phyloP scores from a whole-genome alignment of 2,113 vertebrate species.

The Bubo blakistoni region DNA sequence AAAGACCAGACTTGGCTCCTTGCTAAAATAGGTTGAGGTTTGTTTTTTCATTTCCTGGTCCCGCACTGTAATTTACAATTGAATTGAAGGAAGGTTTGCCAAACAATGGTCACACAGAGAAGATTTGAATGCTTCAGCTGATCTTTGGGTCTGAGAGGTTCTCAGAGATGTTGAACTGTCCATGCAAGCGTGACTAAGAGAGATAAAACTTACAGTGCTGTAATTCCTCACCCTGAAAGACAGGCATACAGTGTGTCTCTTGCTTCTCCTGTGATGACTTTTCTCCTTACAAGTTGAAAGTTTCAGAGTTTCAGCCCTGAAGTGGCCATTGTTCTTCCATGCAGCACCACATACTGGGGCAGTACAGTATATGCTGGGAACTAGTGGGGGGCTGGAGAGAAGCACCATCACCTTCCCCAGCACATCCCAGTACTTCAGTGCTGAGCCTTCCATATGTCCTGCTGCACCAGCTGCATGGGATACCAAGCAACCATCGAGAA shows the following conservation, averaged over 20 bases:
- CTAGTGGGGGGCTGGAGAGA: background rate
- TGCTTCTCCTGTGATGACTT: background rate
- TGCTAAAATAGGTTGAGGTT: conserved; percentile 9
- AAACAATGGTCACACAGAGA: conserved; percentile 20
- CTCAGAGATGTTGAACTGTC: background rate
- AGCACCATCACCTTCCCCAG: background rate
- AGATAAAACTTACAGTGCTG: background rate
- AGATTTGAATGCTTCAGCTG: conserved; percentile 45
- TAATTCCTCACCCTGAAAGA: background rate
- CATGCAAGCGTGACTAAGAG: background rate
- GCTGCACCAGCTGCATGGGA: background rate
- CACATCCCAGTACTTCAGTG: background rate
- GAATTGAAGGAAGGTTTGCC: conserved; percentile 16
- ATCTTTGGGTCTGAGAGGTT: background rate
- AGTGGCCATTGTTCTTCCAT: background rate
- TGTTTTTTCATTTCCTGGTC: background rate
- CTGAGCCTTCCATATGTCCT: background rate
- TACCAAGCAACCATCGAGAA: background rate
- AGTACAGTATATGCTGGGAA: background rate
- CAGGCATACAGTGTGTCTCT: background rate
- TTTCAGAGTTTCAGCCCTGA: conserved; percentile 45
- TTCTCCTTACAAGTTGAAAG: background rate
- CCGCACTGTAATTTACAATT: conserved; percentile 11
- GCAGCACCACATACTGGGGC: background rate
- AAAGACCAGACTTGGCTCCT: conserved; percentile 18